phyloP scores from a whole-genome alignment of 2,113 vertebrate genomes.

The Uropsilus gracilis region DNA sequence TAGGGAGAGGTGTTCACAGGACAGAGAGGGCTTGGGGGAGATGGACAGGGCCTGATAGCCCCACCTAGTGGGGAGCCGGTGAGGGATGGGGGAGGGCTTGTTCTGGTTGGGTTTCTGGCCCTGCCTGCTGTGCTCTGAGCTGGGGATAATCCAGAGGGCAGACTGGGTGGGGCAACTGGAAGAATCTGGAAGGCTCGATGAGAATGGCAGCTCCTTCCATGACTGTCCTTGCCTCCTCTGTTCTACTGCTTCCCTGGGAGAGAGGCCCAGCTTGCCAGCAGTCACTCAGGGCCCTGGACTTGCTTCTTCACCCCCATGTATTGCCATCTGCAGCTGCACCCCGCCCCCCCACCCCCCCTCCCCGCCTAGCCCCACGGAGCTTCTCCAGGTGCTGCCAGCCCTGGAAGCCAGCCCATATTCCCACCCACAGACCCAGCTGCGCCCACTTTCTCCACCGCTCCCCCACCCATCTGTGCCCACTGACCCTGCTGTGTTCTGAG shows the following conservation, averaged over 20 bases:
- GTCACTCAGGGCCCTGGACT: neutral
- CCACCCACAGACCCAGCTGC: neutral
- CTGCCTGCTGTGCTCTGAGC: too few relatives aligned
- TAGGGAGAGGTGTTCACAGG: neutral
- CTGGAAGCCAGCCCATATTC: neutral
- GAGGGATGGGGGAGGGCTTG: neutral
- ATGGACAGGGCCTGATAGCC: neutral
- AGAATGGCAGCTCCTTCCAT: neutral
- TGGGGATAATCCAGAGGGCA: neutral
- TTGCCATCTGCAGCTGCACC: neutral
- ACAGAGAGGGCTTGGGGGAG: too few relatives aligned
- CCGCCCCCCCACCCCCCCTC: too few relatives aligned
- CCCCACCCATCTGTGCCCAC: accelerated
- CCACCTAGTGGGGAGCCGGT: neutral
- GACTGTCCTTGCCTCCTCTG: neutral
- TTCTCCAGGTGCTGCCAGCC: neutral
- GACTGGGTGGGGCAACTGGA: neutral
- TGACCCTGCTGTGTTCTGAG: neutral
- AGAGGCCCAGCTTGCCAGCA: neutral
- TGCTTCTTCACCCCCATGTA: too few relatives aligned
- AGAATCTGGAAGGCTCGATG: neutral
- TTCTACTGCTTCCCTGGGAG: neutral
- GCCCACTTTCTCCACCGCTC: accelerated
- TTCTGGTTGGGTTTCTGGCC: neutral
- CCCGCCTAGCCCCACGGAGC: accelerated